These are phyloP conservation scores for Notocelia uddmanniana DNA, from an alignment of 2,888 invertebrate genomes.

Conservation along the genomic window DNA sequence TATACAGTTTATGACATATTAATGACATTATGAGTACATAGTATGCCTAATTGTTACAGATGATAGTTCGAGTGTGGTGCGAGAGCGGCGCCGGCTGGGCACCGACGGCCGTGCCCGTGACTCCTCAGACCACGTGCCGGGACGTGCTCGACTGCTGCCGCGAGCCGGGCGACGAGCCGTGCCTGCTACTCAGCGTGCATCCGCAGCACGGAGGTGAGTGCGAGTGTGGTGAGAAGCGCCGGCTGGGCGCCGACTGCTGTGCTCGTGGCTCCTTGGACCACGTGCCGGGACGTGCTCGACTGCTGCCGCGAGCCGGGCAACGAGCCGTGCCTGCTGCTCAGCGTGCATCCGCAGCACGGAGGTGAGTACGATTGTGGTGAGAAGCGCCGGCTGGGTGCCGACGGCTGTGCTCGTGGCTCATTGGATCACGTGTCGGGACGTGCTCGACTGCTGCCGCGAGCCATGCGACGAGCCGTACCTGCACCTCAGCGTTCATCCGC, in stretches of 20 bases:
- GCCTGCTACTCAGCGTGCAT: constrained; percentile 86
- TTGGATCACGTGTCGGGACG: constrained; percentile 87
- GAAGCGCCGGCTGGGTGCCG: constrained; percentile 77
- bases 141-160: constrained; percentile 88
- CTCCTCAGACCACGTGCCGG: constrained; percentile 87
- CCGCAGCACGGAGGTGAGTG: constrained; percentile 83
- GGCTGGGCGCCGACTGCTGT: constrained; percentile 85
- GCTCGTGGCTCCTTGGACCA: constrained; percentile 88
- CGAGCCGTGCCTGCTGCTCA: constrained; percentile 86
- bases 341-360: constrained; percentile 85
- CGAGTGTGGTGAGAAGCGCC: constrained; percentile 56
- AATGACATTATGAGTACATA: background rate
- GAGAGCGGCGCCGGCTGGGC: constrained; percentile 83
- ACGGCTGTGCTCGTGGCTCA: constrained; percentile 87
- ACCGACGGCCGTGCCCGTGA: constrained; percentile 87
- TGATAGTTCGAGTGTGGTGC: constrained; percentile 89
- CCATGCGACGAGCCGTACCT: constrained; percentile 88
- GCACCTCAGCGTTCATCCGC: constrained; percentile 86
- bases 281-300: constrained; percentile 87
- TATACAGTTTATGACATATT: too few species aligned
- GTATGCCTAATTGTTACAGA: constrained; percentile 68
- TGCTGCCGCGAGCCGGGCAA: constrained; percentile 89
- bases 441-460: constrained; percentile 88
- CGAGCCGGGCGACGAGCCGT: constrained; percentile 88
- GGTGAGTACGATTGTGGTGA: constrained; percentile 65